These are phyloP conservation scores for Leptopilina myrica DNA, from an alignment of 2,888 invertebrate species.

Conservation along the genomic window DNA sequence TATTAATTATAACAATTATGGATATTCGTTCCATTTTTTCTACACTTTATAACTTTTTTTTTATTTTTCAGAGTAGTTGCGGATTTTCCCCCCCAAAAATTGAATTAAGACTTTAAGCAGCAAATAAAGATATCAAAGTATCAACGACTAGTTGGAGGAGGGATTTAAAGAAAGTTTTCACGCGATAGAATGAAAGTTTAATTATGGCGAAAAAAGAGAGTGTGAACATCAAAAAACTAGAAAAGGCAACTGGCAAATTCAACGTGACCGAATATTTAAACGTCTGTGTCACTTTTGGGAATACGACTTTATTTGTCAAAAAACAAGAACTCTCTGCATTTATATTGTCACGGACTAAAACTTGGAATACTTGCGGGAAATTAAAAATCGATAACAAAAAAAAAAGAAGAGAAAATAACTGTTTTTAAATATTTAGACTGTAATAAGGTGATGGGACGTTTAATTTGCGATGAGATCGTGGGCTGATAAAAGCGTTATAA, in stretches of 20 bases:
- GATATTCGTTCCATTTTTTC: too few relatives aligned
- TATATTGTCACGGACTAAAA: too few relatives aligned
- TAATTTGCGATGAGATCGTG: conserved; percentile 68
- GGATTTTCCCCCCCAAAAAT: too few relatives aligned
- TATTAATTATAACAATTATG: too few relatives aligned
- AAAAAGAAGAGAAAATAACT: conserved; percentile 45
- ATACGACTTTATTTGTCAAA: conserved; percentile 12
- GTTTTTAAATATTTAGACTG: conserved; percentile 38
- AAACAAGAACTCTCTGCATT: too few relatives aligned
- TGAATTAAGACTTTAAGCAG: too few relatives aligned
- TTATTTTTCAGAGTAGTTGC: too few relatives aligned
- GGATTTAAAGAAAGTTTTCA: not conserved
- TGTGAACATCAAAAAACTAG: not conserved
- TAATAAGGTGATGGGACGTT: conserved; percentile 65
- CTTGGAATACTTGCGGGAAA: conserved; percentile 43
- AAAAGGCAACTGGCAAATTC: not conserved
- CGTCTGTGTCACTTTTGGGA: too few relatives aligned
- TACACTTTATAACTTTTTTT: too few relatives aligned
- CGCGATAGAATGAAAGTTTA: not conserved
- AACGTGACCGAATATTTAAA: not conserved
- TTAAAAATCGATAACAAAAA: conserved; percentile 63
- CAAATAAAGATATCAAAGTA: too few relatives aligned
- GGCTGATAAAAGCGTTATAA: conserved; percentile 54
- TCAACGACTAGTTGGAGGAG: too few relatives aligned
- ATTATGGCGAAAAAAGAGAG: not conserved